Percentiles rank a stretch among this genome's conserved stretches.
Evolutionary conservation across 2,888 invertebrate genomes (phyloP).

Genomic region (Xestia ashworthii): DNA sequence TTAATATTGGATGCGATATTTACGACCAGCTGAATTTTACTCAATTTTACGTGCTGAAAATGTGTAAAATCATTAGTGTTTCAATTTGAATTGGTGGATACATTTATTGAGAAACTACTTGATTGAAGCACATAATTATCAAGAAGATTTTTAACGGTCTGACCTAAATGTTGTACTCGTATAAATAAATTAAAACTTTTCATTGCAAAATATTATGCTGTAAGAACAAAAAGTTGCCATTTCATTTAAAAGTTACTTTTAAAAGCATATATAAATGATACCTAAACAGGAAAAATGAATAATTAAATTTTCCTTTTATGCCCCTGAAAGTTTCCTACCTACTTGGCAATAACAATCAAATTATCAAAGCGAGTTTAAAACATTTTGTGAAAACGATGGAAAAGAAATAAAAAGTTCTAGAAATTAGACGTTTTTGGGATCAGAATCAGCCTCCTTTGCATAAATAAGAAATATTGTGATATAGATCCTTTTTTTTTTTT

Average conservation of each 20-base stretch:
- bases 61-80: not conserved
- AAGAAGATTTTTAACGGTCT: not conserved
- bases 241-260: not conserved
- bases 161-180: not conserved
- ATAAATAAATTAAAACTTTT: not conserved
- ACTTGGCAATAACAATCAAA: conserved; percentile 31
- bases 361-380: conserved; percentile 40
- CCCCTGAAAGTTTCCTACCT: conserved; percentile 21
- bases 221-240: conserved; percentile 5
- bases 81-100: not conserved
- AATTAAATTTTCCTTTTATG: conserved; percentile 21
- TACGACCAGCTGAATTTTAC: not conserved
- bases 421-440: conserved; percentile 20
- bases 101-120: not conserved
- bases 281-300: conserved; percentile 6
- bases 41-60: not conserved
- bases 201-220: not conserved
- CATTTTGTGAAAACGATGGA: conserved; percentile 18
- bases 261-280: conserved; percentile 11
- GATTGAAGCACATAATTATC: not conserved
- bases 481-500: too few species aligned
- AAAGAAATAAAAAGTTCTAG: conserved; percentile 35
- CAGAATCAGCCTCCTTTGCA: conserved; percentile 7
- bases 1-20: not conserved
- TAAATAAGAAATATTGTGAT: conserved; percentile 22